phyloP scores from a whole-genome alignment of 1,140 invertebrate genomes.

The Drosophila mauritiana region DNA sequence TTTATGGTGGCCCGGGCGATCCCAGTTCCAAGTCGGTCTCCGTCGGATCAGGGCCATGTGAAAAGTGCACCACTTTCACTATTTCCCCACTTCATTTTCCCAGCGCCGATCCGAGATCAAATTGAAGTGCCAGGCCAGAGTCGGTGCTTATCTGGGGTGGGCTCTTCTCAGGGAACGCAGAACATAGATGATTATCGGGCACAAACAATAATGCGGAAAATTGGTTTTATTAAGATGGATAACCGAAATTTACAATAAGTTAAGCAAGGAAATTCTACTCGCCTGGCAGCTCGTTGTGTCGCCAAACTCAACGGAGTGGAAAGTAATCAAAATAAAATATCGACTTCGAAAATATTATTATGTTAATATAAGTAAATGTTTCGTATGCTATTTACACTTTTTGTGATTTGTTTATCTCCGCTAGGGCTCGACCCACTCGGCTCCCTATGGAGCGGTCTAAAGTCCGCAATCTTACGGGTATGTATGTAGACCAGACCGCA shows the following conservation, averaged over 20 bases:
- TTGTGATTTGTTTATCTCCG: background rate
- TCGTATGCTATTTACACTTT: background rate
- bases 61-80: constrained; percentile 76
- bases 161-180: constrained; percentile 19
- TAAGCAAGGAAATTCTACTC: constrained; percentile 16
- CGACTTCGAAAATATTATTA: no score
- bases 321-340: background rate
- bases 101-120: constrained; percentile 33
- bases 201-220: constrained; percentile 46
- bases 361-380: background rate
- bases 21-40: constrained; percentile 1
- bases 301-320: background rate
- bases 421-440: background rate
- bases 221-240: constrained; percentile 53
- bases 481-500: constrained; percentile 16
- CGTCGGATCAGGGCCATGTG: constrained; percentile 57
- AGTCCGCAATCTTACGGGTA: background rate
- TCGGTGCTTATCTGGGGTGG: constrained; percentile 18
- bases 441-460: background rate
- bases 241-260: constrained; percentile 43
- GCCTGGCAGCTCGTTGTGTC: background rate
- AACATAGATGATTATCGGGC: constrained; percentile 33
- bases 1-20: constrained; percentile 62
- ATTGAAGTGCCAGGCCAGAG: constrained; percentile 28
- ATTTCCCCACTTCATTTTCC: constrained; percentile 4